These are phyloP conservation scores for Cephus cinctus DNA, from an alignment of 1,140 invertebrate genomes.

Conservation along the genomic window DNA sequence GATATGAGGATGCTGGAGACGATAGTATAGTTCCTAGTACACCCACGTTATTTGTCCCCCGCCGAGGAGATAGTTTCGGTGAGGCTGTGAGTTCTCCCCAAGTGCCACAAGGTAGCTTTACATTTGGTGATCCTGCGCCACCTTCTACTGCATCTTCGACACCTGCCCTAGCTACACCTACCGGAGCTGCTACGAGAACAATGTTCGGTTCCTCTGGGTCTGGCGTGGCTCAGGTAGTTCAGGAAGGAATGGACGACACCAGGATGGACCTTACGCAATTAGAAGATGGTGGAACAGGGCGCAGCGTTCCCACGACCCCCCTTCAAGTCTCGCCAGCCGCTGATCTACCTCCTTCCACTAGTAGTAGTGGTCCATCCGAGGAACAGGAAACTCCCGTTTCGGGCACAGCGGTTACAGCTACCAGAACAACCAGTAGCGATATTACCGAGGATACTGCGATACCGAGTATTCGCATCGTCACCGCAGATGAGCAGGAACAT, in stretches of 20 bases:
- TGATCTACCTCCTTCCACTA: conserved; percentile 44
- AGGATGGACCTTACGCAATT: conserved; percentile 71
- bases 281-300: conserved; percentile 65
- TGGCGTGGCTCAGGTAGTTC: conserved; percentile 54
- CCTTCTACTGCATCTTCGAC: conserved; percentile 43
- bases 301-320: conserved; percentile 72
- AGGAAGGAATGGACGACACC: conserved; percentile 75
- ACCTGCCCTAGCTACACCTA: conserved; percentile 35
- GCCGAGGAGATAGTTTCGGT: conserved; percentile 84
- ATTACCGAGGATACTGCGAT: conserved; percentile 31
- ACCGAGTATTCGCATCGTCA: conserved; percentile 34
- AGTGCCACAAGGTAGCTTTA: conserved; percentile 70
- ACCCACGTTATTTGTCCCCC: conserved; percentile 80
- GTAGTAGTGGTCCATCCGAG: conserved; percentile 36
- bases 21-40: conserved; percentile 90
- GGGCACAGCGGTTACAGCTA: conserved; percentile 24
- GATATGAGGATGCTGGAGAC: conserved; percentile 73
- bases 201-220: conserved; percentile 45
- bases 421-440: conserved; percentile 25
- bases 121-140: conserved; percentile 64
- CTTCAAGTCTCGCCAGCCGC: conserved; percentile 69
- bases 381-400: conserved; percentile 38
- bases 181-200: conserved; percentile 32
- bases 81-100: conserved; percentile 90
- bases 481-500: conserved; percentile 37